These are phyloP conservation scores for Pseudomugil gertrudae DNA, from an alignment of 2,797 vertebrate species.

Conservation along the genomic window DNA sequence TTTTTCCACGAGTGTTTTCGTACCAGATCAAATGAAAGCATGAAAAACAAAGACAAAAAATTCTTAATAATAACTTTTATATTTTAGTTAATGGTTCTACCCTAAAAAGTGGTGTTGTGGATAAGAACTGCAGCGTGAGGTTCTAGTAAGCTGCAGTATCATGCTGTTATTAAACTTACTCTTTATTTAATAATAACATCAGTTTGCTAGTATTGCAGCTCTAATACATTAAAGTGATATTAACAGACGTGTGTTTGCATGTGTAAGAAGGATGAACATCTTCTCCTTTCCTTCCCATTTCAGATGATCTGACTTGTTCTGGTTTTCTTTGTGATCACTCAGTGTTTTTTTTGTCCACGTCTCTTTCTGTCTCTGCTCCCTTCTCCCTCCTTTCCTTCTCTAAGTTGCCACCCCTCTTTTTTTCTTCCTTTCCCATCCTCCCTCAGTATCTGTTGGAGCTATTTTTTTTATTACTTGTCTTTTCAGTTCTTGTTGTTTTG, in stretches of 20 bases:
- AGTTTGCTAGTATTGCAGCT: not conserved
- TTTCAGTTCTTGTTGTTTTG: too few species aligned
- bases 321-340: conserved; percentile 9
- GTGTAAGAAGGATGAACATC: conserved; percentile 2
- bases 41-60: not conserved
- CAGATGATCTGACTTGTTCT: conserved; percentile 16
- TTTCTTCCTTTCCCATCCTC: conserved; percentile 15
- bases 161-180: not conserved
- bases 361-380: not conserved
- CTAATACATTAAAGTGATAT: not conserved
- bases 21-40: not conserved
- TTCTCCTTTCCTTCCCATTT: not conserved
- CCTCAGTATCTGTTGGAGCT: conserved; percentile 28
- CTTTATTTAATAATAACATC: not conserved
- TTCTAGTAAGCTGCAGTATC: not conserved
- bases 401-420: conserved; percentile 3
- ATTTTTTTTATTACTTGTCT: conserved; percentile 45
- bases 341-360: conserved; percentile 7
- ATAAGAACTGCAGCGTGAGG: not conserved
- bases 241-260: not conserved
- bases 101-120: not conserved
- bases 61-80: not conserved
- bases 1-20: not conserved
- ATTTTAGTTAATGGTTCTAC: not conserved
- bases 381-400: conserved; percentile 3